These are phyloP conservation scores for Phalacrocorax carbo DNA, from an alignment of 2,113 vertebrate species.

Conservation along the genomic window DNA sequence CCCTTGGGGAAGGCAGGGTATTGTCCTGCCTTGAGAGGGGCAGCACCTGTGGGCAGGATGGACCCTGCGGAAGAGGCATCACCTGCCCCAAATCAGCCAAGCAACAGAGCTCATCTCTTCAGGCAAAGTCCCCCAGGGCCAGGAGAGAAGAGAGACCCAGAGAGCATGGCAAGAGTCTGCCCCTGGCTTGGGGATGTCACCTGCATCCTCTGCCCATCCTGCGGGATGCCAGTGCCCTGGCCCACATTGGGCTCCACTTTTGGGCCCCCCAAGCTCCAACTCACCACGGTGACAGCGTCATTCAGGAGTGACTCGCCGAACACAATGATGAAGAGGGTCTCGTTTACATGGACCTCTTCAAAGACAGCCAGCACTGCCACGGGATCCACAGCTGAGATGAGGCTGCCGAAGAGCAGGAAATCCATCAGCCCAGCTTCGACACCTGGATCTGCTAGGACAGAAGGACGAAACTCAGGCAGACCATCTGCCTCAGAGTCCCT, in stretches of 20 bases:
- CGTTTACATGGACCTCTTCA: constrained; percentile 95
- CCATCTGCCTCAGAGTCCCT: neutral
- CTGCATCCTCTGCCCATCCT: neutral
- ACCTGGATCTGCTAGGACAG: constrained; percentile 52
- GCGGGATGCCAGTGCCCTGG: neutral
- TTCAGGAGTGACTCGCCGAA: constrained; percentile 96
- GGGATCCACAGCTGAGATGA: constrained; percentile 94
- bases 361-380: constrained; percentile 95
- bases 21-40: neutral
- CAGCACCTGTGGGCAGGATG: neutral
- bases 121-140: neutral
- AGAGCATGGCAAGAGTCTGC: neutral
- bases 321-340: constrained; percentile 96
- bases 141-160: neutral
- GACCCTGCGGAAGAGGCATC: neutral
- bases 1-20: neutral
- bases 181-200: neutral
- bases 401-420: constrained; percentile 92
- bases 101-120: neutral
- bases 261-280: constrained; percentile 24
- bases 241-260: neutral
- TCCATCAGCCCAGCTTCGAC: constrained; percentile 91
- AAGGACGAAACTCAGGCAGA: neutral
- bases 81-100: neutral
- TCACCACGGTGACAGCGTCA: constrained; percentile 97